Conservation (phyloP, 2,888 invertebrate genomes). For the Aromia moschata region DNA sequence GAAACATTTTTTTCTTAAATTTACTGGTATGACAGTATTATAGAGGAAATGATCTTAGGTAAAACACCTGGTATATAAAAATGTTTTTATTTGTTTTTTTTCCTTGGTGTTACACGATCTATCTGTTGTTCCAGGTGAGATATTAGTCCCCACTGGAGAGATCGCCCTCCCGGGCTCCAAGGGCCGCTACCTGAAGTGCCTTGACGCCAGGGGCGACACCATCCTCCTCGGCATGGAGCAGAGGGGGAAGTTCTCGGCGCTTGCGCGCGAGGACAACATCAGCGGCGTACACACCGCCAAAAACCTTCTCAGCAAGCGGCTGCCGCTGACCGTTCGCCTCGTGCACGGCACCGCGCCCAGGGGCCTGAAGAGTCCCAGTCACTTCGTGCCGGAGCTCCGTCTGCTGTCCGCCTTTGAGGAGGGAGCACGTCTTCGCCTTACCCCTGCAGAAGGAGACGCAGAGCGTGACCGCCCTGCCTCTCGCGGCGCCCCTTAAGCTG, state of each 20-base stretch:
- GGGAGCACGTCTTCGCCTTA: conserved; percentile 84
- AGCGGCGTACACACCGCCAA: conserved; percentile 93
- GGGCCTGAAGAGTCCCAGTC: conserved; percentile 81
- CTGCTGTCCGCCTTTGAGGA: conserved; percentile 83
- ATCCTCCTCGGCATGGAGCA: conserved; percentile 86
- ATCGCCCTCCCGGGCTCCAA: conserved; percentile 73
- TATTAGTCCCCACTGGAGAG: conserved; percentile 82
- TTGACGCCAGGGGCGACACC: conserved; percentile 84
- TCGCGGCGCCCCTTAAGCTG: conserved; percentile 86
- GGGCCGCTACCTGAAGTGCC: conserved; percentile 86
- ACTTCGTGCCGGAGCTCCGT: conserved; percentile 86
- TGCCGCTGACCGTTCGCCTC: conserved; percentile 87
- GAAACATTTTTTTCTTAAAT: too few species aligned
- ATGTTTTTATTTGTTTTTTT: too few species aligned
- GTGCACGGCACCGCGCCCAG: conserved; percentile 91
- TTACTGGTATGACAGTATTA: too few species aligned
- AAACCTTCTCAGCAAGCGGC: conserved; percentile 86
- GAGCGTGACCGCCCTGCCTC: conserved; percentile 81
- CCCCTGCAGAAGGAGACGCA: conserved; percentile 84
- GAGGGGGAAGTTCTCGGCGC: conserved; percentile 89
- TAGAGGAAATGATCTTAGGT: too few species aligned
- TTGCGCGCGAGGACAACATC: conserved; percentile 93
- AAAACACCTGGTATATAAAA: too few species aligned
- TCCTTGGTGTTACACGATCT: too few species aligned
- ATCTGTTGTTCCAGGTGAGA: conserved; percentile 64